Conservation (phyloP, 2,113 vertebrate species). For the Ursus arctos region DNA sequence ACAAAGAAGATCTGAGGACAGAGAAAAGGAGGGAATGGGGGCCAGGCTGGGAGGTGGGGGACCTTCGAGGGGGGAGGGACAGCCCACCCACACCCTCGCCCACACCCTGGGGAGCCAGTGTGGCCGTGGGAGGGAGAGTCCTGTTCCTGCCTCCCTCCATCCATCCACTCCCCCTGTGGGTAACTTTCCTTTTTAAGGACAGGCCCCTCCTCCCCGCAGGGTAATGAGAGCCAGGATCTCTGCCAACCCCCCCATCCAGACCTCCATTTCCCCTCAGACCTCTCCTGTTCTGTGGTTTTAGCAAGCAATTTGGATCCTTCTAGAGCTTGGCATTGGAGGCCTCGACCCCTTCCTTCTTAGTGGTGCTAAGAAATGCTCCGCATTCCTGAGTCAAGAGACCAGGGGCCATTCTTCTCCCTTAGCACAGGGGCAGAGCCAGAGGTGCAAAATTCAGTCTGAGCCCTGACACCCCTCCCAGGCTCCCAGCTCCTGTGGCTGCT, state of each 20-base stretch:
- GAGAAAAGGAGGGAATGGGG: neutral
- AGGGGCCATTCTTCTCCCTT: constrained; percentile 61
- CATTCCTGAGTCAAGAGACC: constrained; percentile 83
- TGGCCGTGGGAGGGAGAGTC: neutral
- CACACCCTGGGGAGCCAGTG: neutral
- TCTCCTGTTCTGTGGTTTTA: constrained; percentile 70
- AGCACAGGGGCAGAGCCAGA: constrained; percentile 36
- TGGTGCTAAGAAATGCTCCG: constrained; percentile 79
- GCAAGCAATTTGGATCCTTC: constrained; percentile 75
- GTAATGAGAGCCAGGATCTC: constrained; percentile 59
- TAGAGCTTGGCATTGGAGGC: constrained; percentile 70
- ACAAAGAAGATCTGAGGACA: neutral
- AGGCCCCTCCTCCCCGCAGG: neutral
- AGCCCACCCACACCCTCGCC: neutral
- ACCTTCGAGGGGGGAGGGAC: neutral
- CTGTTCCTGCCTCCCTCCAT: neutral
- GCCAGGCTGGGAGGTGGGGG: no score
- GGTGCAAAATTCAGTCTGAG: neutral
- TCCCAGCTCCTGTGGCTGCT: neutral
- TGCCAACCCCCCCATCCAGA: neutral
- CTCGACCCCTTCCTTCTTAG: constrained; percentile 73
- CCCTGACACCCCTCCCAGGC: neutral
- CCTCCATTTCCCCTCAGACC: neutral
- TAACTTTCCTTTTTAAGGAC: constrained; percentile 27
- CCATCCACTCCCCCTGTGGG: neutral